Evolutionary conservation across 2,797 vertebrate species (phyloP), one percentile per base, ranked within the genome.

Genomic region (Trachops cirrhosus): DNA sequence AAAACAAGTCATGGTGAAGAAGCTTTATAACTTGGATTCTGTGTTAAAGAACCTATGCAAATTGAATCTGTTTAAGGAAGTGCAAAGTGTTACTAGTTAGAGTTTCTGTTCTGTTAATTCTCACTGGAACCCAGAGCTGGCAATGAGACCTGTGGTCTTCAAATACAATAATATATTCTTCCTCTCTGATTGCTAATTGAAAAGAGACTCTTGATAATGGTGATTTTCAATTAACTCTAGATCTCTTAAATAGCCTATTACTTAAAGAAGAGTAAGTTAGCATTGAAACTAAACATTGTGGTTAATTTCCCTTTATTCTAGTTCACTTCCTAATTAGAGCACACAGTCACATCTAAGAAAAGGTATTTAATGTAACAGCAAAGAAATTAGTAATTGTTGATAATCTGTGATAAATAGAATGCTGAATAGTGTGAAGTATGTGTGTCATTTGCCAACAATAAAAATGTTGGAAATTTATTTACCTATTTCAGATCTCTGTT

Each of bases 161-260:
- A 96, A 96, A 87, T 50, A 39, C 26, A 93, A 46, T 57, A 68
- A 41, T 52, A 50, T 24, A 2, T 57, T 46, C 24, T 95, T 73
- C 57, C 4, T 62, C 97, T 98, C 96, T 98, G 88, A 82, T 98
- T 98, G 97, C 97, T 98, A 96, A 98, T 97, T 98, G 97, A 98
- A 98, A 98, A 97, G 95, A 98, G 70, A 95, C 71, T 86, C 41
- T 93, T 96, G 52, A 77, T 95, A 97, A 90, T 87, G 52, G 70
- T 86, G 82, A 73, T 93, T 97, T 98, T 98, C 98, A 98, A 98
- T 99, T 99, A 99, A 96, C 97, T 94, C 95, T 98, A 98, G 46
- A 97, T 98, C 96, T 97, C 98, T 98, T 98, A 95, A 98, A 97
- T 98, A 98, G 94, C 18, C 89, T 95, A 57, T 97, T 59, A 92